These are phyloP conservation scores for Aricia agestis DNA, from an alignment of 1,140 invertebrate genomes.

Conservation along the genomic window DNA sequence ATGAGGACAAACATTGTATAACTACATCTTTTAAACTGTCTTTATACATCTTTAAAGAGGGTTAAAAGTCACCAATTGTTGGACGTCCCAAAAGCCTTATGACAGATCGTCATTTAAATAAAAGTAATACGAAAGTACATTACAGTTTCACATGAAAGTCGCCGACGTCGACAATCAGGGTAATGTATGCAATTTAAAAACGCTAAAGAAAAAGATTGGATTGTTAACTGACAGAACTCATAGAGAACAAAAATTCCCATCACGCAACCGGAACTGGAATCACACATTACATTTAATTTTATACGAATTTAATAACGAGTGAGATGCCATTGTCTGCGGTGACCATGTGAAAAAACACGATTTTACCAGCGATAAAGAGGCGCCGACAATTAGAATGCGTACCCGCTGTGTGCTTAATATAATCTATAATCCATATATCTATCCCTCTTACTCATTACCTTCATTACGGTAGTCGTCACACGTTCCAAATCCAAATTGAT, in stretches of 20 bases:
- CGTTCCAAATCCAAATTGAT: conserved; percentile 50
- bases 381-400: conserved; percentile 64
- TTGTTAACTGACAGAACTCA: conserved; percentile 33
- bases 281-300: conserved; percentile 75
- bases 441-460: conserved; percentile 52
- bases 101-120: background rate
- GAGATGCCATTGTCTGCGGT: conserved; percentile 63
- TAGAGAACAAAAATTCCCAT: conserved; percentile 63
- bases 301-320: conserved; percentile 75
- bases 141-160: conserved; percentile 14
- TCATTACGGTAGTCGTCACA: conserved; percentile 51
- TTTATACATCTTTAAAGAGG: too few species aligned
- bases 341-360: conserved; percentile 66
- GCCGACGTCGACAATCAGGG: conserved; percentile 7
- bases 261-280: conserved; percentile 68
- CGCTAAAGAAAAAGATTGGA: conserved; percentile 16
- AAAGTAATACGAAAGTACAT: conserved; percentile 1
- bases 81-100: conserved; percentile 2
- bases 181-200: conserved; percentile 17
- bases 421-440: conserved; percentile 67
- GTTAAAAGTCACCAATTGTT: too few species aligned
- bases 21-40: too few species aligned
- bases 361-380: conserved; percentile 70
- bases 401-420: conserved; percentile 62
- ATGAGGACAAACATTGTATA: too few species aligned